phyloP scores from a whole-genome alignment of 1,140 invertebrate species.

The Zaprionus lachaisei region DNA sequence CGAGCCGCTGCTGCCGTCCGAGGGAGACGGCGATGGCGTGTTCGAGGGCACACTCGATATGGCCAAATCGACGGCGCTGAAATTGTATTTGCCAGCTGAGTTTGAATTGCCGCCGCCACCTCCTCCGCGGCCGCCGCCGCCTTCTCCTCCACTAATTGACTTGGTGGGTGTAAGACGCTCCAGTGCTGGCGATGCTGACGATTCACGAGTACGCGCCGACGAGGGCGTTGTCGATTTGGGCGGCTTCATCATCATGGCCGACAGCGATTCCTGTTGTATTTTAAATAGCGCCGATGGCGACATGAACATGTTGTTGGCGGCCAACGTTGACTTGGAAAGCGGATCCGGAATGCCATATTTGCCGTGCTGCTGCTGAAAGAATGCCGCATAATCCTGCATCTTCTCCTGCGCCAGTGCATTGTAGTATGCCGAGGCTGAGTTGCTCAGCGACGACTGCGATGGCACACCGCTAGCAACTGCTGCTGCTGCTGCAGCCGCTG shows the following conservation, averaged over 20 bases:
- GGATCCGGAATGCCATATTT: slow-evolving; percentile 87
- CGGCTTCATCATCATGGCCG: slow-evolving; percentile 85
- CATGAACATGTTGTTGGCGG: slow-evolving; percentile 89
- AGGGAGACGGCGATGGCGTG: slow-evolving; percentile 77
- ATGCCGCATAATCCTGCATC: slow-evolving; percentile 80
- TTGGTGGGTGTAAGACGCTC: slow-evolving; percentile 83
- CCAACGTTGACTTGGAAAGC: slow-evolving; percentile 88
- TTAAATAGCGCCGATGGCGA: slow-evolving; percentile 85
- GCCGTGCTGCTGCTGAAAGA: slow-evolving; percentile 78
- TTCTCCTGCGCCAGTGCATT: slow-evolving; percentile 81
- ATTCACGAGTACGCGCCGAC: slow-evolving; percentile 73
- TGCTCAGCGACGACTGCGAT: slow-evolving; percentile 61
- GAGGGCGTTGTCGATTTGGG: slow-evolving; percentile 75
- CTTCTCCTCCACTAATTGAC: slow-evolving; percentile 49
- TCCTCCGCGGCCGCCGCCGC: slow-evolving; percentile 44
- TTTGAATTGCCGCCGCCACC: slow-evolving; percentile 78
- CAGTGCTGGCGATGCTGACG: slow-evolving; percentile 80
- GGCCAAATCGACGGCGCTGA: slow-evolving; percentile 84
- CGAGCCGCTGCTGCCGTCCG: slow-evolving; percentile 75
- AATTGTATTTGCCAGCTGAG: slow-evolving; percentile 83
- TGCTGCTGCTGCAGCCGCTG: slow-evolving; percentile 27
- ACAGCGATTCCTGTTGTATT: slow-evolving; percentile 85
- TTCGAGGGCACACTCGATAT: slow-evolving; percentile 84
- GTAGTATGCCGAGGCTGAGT: slow-evolving; percentile 71
- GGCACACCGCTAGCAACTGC: slow-evolving; percentile 44